phyloP scores from a whole-genome alignment of 2,888 invertebrate species.

The Plagodis dolabraria region DNA sequence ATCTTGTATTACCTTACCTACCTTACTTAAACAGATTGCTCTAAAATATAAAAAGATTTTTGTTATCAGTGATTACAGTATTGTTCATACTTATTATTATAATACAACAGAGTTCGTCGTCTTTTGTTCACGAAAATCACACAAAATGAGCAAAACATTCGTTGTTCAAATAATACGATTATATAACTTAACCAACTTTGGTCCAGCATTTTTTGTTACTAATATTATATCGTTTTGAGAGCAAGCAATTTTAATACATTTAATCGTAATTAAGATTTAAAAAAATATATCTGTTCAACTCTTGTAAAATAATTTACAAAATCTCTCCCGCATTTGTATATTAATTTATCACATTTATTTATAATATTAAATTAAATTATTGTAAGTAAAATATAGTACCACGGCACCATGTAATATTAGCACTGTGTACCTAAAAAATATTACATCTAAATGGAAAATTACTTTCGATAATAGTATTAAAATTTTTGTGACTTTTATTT shows the following conservation, averaged over 20 bases:
- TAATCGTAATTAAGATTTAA: slow-evolving; percentile 5
- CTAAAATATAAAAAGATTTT: background rate
- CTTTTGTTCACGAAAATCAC: slow-evolving; percentile 19
- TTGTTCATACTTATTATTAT: background rate
- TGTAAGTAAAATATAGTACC: no score
- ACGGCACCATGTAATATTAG: no score
- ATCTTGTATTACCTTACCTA: slow-evolving; percentile 7
- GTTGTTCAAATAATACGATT: slow-evolving; percentile 22
- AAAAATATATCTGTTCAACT: slow-evolving; percentile 31
- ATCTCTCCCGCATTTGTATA: slow-evolving; percentile 10
- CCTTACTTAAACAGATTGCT: background rate
- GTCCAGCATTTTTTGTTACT: slow-evolving; percentile 10
- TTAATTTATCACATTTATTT: slow-evolving; percentile 11
- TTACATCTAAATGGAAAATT: no score
- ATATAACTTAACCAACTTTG: slow-evolving; percentile 9
- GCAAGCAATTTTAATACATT: slow-evolving; percentile 1
- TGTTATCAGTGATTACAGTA: background rate
- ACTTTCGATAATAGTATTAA: no score
- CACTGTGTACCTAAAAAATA: no score
- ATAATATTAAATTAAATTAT: background rate
- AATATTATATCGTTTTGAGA: slow-evolving; percentile 4
- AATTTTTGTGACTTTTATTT: no score
- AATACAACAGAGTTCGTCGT: slow-evolving; percentile 13
- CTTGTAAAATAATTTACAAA: slow-evolving; percentile 22
- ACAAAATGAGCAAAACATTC: slow-evolving; percentile 31